Evolutionary conservation across 1,140 invertebrate species (phyloP).

Genomic region (Colletes latitarsis): DNA sequence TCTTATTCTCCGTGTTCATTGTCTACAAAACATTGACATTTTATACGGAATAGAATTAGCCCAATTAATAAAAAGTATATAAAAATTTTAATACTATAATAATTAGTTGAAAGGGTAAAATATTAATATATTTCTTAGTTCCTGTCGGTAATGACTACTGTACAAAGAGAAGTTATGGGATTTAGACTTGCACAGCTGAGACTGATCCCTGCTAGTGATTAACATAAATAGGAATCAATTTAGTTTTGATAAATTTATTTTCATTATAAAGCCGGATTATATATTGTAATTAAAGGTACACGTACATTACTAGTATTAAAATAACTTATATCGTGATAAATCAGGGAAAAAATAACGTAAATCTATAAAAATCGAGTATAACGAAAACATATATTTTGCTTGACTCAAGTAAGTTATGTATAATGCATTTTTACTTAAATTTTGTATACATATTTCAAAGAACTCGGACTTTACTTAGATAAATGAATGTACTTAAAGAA

Average conservation of each 20-base stretch:
- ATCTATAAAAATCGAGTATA: neutral
- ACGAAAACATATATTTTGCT: neutral
- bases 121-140: neutral
- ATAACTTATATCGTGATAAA: neutral
- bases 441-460: neutral
- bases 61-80: neutral
- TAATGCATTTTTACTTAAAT: constrained; percentile 19
- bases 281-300: neutral
- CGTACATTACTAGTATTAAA: constrained; percentile 5
- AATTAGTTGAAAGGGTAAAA: neutral
- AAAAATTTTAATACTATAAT: neutral
- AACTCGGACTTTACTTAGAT: neutral
- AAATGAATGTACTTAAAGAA: constrained; percentile 15
- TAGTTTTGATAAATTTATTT: constrained; percentile 3
- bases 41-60: neutral
- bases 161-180: neutral
- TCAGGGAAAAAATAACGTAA: neutral
- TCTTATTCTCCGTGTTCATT: constrained; percentile 71
- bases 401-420: neutral
- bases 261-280: neutral
- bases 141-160: neutral
- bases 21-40: constrained; percentile 45
- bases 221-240: neutral
- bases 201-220: neutral
- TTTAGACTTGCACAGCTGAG: neutral